Evolutionary conservation across 92 coral and sea anemone species (phyloP), one percentile per base, ranked within the genome.

Genomic region (Umimayanthus kanabou): DNA sequence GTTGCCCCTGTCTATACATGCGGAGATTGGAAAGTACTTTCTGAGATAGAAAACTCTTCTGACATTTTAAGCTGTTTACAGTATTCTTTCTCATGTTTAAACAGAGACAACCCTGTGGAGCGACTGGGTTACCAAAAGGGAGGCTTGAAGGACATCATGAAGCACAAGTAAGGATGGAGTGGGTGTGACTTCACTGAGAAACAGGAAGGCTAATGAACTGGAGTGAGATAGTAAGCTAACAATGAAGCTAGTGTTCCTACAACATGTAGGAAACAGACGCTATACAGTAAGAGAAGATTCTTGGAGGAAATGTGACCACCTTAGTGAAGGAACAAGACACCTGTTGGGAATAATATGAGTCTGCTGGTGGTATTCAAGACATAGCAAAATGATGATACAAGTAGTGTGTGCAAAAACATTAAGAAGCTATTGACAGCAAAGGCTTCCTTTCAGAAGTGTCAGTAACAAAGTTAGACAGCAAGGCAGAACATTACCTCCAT

Each of bases 81-180:
- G 15, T 61, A 22, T 9, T 39, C 28, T 50, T 74, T 13, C 30
- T 71, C 73, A 39, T 70, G 26, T 83, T 87, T 88, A 20, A 53
- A 20, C 88, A 97, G 99, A 57, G 99, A 97, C 90, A 95, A 95
- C 70, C 98, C 98, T 26, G 98, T 93, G 3, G 99, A 97, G 85
- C 94, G 99, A 37, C 92, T 97, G 9, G 99, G 99, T 9, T 97
- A 97, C 88, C 99, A 97, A 87, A 97, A 97, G 80, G 99, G 99
- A 49, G 99, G 99, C 22, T 90, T 97, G 28, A 97, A 97, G 85
- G 99, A 95, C 82, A 95, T 97, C 80, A 97, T 91, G 98, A 95
- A 97, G 83, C 94, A 97, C 94, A 94, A 94, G 98, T 96, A 85
- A 80, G 96, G 85, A 15, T 13, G 28, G 26, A 77, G 20, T 57